These are phyloP conservation scores for Lycorma delicatula DNA, from an alignment of 1,140 invertebrate genomes.

Conservation along the genomic window DNA sequence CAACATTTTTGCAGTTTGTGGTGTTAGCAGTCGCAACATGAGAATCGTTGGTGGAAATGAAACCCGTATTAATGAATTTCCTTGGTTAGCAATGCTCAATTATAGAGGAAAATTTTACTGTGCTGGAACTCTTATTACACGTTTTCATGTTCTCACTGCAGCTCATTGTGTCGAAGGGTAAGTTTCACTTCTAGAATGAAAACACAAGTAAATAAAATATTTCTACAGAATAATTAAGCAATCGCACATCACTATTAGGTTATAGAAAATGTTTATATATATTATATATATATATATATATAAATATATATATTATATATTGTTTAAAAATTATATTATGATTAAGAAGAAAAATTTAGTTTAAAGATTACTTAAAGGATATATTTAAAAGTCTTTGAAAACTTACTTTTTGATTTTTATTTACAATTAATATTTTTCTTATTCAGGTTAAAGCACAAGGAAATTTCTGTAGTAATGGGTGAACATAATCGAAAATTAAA, in stretches of 20 bases:
- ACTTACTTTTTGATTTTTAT: background rate
- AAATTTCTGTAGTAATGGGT: conserved; percentile 52
- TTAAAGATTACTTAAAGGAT: too few relatives aligned
- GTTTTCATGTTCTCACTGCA: conserved; percentile 57
- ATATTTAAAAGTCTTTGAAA: too few relatives aligned
- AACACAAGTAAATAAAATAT: too few relatives aligned
- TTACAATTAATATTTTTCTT: background rate
- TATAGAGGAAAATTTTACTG: conserved; percentile 63
- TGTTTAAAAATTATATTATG: too few relatives aligned
- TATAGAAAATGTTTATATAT: too few relatives aligned
- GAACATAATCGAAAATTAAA: conserved; percentile 61
- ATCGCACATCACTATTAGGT: too few relatives aligned
- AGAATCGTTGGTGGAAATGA: conserved; percentile 63
- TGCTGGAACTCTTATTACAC: conserved; percentile 59
- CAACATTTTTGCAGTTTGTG: conserved; percentile 21
- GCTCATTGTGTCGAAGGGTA: conserved; percentile 63
- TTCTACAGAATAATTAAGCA: too few relatives aligned
- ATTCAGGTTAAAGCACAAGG: conserved; percentile 44
- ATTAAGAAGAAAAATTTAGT: too few relatives aligned
- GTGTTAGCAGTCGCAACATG: conserved; percentile 30
- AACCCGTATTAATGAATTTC: conserved; percentile 58
- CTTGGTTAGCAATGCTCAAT: conserved; percentile 59
- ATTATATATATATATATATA: too few relatives aligned
- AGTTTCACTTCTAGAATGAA: too few relatives aligned
- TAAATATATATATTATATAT: too few relatives aligned